Evolutionary conservation across 2,797 vertebrate species (phyloP).

Genomic region (Rallus crepitans): DNA sequence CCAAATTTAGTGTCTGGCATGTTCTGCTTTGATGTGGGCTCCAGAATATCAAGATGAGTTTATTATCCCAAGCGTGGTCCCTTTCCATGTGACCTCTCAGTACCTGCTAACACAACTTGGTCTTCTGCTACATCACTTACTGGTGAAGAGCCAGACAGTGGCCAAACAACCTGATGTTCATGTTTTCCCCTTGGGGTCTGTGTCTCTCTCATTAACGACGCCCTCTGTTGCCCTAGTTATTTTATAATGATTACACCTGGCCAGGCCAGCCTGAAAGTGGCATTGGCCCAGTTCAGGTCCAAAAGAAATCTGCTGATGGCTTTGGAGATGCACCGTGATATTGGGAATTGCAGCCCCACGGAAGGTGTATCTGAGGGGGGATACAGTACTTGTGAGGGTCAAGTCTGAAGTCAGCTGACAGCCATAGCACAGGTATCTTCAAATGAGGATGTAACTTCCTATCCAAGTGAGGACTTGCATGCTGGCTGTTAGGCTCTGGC

Average conservation of each 20-base stretch:
- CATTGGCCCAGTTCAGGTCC: neutral
- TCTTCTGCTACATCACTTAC: conserved; percentile 13
- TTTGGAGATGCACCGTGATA: neutral
- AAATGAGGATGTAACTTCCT: neutral
- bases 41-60: neutral
- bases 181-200: neutral
- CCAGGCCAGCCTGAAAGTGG: neutral
- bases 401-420: neutral
- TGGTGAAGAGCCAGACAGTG: conserved; percentile 30
- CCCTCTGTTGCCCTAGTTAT: neutral
- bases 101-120: neutral
- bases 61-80: neutral
- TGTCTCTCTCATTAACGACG: neutral
- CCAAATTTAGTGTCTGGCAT: neutral
- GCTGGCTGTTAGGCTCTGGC: neutral
- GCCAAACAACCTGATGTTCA: neutral
- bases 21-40: neutral
- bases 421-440: neutral
- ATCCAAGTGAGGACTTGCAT: neutral
- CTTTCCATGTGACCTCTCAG: neutral
- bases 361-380: neutral
- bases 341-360: neutral
- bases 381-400: neutral
- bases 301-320: neutral
- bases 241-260: neutral